phyloP scores from a whole-genome alignment of 2,888 invertebrate genomes.

The Drosophila anomelani region DNA sequence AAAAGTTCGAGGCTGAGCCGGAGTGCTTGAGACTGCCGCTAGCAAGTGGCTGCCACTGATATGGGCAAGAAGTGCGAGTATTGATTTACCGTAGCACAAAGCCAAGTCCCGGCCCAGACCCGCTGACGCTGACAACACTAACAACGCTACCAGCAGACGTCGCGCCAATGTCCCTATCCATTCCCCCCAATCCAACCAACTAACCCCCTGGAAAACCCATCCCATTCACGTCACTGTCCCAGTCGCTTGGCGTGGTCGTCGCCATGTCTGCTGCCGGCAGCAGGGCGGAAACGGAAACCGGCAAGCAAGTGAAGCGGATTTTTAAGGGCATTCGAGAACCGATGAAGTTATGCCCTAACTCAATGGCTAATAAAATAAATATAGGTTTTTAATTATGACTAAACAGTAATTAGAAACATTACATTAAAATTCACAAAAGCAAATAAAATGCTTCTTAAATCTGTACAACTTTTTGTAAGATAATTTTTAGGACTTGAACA shows the following conservation, averaged over 20 bases:
- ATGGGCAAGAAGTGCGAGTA: slow-evolving; percentile 56
- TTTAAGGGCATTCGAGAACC: background rate
- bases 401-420: no score
- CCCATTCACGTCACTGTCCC: slow-evolving; percentile 3
- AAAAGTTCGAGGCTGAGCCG: slow-evolving; percentile 34
- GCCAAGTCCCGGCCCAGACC: slow-evolving; percentile 54
- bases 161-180: slow-evolving; percentile 48
- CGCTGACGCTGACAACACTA: slow-evolving; percentile 51
- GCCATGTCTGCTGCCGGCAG: slow-evolving; percentile 55
- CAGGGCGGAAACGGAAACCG: slow-evolving; percentile 69
- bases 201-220: background rate
- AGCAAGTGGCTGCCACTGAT: slow-evolving; percentile 62
- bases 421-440: no score
- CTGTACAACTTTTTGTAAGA: no score
- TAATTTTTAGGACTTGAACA: no score
- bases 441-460: no score
- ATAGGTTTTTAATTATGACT: no score
- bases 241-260: slow-evolving; percentile 43
- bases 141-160: slow-evolving; percentile 43
- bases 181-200: background rate
- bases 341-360: slow-evolving; percentile 14
- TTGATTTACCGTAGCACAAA: slow-evolving; percentile 64
- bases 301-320: slow-evolving; percentile 53
- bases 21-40: slow-evolving; percentile 16
- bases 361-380: no score